Percentiles rank a stretch among this genome's conserved stretches.
These are phyloP conservation scores for Montipora sp. DNA, from an alignment of 64 coral and sea anemone species.

Conservation along the genomic window DNA sequence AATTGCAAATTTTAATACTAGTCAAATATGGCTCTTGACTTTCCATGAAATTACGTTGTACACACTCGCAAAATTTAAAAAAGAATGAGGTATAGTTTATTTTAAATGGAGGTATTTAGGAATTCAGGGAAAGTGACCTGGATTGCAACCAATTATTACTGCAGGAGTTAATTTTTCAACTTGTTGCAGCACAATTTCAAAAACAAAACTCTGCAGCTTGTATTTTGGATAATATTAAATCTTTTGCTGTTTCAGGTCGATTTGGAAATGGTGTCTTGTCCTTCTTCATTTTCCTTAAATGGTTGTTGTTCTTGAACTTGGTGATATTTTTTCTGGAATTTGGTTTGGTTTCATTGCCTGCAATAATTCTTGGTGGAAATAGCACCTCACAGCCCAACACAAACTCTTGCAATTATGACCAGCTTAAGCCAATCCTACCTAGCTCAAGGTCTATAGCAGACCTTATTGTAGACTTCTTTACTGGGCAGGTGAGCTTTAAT, in stretches of 20 bases:
- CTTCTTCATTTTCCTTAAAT: slow-evolving; percentile 97
- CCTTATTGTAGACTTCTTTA: slow-evolving; percentile 81
- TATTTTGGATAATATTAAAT: too few relatives aligned
- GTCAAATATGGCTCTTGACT: too few relatives aligned
- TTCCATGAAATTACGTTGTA: too few relatives aligned
- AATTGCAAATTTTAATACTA: too few relatives aligned
- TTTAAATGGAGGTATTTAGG: too few relatives aligned
- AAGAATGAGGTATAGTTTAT: too few relatives aligned
- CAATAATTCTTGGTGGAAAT: slow-evolving; percentile 29
- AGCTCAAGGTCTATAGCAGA: slow-evolving; percentile 13
- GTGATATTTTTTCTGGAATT: slow-evolving; percentile 87
- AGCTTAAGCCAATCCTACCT: slow-evolving; percentile 9
- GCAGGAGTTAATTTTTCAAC: too few relatives aligned
- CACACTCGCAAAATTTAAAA: background rate
- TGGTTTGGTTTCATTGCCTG: slow-evolving; percentile 85
- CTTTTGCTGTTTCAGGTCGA: slow-evolving; percentile 67
- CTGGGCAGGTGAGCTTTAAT: slow-evolving; percentile 79
- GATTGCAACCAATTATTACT: too few relatives aligned
- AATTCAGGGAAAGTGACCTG: too few relatives aligned
- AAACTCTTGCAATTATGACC: slow-evolving; percentile 57
- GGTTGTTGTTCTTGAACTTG: slow-evolving; percentile 93
- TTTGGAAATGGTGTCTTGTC: slow-evolving; percentile 99
- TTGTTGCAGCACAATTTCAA: too few relatives aligned
- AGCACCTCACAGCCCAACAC: slow-evolving; percentile 3
- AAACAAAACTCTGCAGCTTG: too few relatives aligned